Evolutionary conservation across 2,888 invertebrate genomes (phyloP).

Genomic region (Chrysopilus asiliformis): DNA sequence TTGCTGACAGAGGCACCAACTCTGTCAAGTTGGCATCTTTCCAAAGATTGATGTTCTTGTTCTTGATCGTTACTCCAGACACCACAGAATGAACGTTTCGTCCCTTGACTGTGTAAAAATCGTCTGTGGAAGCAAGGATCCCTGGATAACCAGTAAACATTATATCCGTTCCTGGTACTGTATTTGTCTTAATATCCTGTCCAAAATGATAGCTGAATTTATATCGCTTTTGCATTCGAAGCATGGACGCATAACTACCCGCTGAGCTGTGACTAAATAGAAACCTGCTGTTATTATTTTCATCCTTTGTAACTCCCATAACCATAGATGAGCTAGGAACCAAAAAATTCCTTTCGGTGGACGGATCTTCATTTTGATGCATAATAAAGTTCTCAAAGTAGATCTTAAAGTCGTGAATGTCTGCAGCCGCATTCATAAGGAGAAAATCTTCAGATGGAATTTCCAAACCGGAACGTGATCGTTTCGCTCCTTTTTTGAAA

Average conservation of each 20-base stretch:
- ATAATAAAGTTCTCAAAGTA: conserved; percentile 34
- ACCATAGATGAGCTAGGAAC: conserved; percentile 31
- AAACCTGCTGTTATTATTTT: conserved; percentile 34
- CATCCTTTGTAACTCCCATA: conserved; percentile 23
- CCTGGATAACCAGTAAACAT: conserved; percentile 79
- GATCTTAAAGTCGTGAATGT: conserved; percentile 47
- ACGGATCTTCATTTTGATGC: conserved; percentile 37
- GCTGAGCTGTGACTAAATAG: conserved; percentile 72
- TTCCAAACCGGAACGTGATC: conserved; percentile 46
- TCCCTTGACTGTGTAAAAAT: conserved; percentile 58
- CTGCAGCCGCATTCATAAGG: conserved; percentile 62
- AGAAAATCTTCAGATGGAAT: conserved; percentile 51
- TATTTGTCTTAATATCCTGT: conserved; percentile 35
- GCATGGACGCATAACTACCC: conserved; percentile 67
- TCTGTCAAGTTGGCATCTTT: conserved; percentile 46
- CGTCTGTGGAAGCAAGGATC: conserved; percentile 66
- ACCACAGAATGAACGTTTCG: conserved; percentile 45
- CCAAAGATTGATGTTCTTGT: conserved; percentile 58
- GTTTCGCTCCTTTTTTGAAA: conserved; percentile 53
- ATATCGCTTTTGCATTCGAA: conserved; percentile 72
- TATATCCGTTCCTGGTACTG: conserved; percentile 53
- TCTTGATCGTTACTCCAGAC: conserved; percentile 65
- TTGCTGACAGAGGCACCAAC: conserved; percentile 49
- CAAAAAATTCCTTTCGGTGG: conserved; percentile 29
- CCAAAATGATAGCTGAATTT: conserved; percentile 59